Conservation (phyloP, 2,113 vertebrate genomes). For the Otus sunia region DNA sequence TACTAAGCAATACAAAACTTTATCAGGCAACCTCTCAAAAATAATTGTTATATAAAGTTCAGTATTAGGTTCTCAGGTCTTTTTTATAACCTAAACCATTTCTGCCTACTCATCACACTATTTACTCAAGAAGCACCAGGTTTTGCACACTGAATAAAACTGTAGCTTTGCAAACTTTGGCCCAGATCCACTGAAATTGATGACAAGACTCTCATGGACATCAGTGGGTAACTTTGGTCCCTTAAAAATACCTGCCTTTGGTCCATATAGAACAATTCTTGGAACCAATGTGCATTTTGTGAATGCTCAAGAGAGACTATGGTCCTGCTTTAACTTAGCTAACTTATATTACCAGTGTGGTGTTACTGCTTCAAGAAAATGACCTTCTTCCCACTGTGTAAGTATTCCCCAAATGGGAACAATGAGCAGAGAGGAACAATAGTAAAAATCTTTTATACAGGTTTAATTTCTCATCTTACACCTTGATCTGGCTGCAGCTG, state of each 20-base stretch:
- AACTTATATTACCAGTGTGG: neutral
- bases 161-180: neutral
- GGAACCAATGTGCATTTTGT: neutral
- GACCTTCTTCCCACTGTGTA: neutral
- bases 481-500: neutral
- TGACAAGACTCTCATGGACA: neutral
- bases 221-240: neutral
- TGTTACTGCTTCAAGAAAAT: neutral
- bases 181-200: neutral
- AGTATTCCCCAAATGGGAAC: neutral
- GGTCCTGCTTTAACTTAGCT: neutral
- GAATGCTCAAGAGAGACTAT: neutral
- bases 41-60: slow-evolving; percentile 25
- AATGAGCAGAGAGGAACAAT: neutral
- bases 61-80: slow-evolving; percentile 61
- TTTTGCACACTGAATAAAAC: slow-evolving; percentile 1
- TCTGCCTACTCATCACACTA: neutral
- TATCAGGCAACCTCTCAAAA: slow-evolving; percentile 51
- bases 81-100: slow-evolving; percentile 60
- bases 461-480: neutral
- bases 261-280: neutral
- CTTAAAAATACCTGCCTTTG: neutral
- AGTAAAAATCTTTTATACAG: neutral
- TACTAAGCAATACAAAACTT: slow-evolving; percentile 60
- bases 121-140: slow-evolving; percentile 13